These are phyloP conservation scores for Phyto melanocephala DNA, from an alignment of 2,888 invertebrate species.

Conservation along the genomic window DNA sequence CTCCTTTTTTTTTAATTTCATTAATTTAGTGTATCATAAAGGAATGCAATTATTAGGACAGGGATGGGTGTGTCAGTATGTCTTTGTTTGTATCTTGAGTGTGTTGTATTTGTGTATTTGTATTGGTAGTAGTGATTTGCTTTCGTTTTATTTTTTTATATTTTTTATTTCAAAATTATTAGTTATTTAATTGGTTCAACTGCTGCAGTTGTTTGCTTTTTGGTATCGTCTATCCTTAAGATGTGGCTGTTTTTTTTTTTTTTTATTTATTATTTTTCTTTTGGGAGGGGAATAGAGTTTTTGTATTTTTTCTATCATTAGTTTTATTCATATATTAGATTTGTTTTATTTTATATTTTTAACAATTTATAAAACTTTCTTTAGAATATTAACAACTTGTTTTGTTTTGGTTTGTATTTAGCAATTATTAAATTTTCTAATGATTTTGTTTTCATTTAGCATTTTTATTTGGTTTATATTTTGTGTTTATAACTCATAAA, in stretches of 20 bases:
- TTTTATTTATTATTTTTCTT: not conserved
- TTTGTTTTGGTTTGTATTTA: slow-evolving; percentile 64
- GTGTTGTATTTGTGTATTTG: slow-evolving; percentile 57
- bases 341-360: slow-evolving; percentile 69
- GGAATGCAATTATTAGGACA: slow-evolving; percentile 72
- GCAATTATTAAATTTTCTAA: slow-evolving; percentile 58
- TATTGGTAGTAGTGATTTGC: slow-evolving; percentile 65
- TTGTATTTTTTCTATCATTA: slow-evolving; percentile 1
- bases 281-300: slow-evolving; percentile 39
- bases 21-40: slow-evolving; percentile 75
- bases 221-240: slow-evolving; percentile 36
- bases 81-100: slow-evolving; percentile 60
- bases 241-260: slow-evolving; percentile 36
- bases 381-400: slow-evolving; percentile 76
- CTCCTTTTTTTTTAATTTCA: slow-evolving; percentile 71
- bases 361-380: slow-evolving; percentile 76
- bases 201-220: slow-evolving; percentile 49
- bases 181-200: slow-evolving; percentile 43
- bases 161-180: slow-evolving; percentile 51
- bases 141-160: slow-evolving; percentile 45
- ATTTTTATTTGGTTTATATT: slow-evolving; percentile 46
- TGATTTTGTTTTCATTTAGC: slow-evolving; percentile 46
- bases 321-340: slow-evolving; percentile 53
- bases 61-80: slow-evolving; percentile 62
- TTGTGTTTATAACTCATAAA: slow-evolving; percentile 50